Conservation (phyloP, 2,113 vertebrate species). For the Antechinus stuartii region DNA sequence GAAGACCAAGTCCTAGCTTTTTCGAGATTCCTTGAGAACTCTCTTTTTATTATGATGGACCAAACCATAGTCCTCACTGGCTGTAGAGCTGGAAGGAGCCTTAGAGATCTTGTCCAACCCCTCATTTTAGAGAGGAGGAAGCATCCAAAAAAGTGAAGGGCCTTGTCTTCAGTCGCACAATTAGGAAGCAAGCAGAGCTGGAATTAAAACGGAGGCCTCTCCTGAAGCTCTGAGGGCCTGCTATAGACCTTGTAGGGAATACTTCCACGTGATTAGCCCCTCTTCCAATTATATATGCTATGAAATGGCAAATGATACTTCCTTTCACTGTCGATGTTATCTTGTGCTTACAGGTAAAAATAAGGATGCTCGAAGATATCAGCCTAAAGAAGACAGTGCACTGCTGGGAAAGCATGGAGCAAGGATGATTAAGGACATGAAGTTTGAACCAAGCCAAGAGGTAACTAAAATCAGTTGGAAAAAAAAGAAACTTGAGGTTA, state of each 20-base stretch:
- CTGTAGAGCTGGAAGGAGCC: background rate
- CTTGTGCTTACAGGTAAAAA: no score
- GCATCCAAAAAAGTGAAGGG: background rate
- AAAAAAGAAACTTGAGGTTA: background rate
- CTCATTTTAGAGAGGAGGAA: background rate
- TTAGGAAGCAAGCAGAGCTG: background rate
- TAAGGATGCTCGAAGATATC: background rate
- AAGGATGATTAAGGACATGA: background rate
- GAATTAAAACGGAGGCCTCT: background rate
- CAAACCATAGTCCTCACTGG: background rate
- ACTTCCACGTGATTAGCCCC: background rate
- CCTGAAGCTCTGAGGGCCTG: no score
- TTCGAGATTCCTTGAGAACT: background rate
- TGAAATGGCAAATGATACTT: background rate
- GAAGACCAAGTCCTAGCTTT: background rate
- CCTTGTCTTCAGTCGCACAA: background rate
- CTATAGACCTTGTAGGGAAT: background rate
- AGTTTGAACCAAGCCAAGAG: background rate
- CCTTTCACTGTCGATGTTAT: background rate
- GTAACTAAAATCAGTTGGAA: background rate
- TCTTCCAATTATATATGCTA: background rate
- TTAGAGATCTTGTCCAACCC: background rate
- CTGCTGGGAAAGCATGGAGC: no score
- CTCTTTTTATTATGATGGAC: background rate
- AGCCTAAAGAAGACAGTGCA: no score